Evolutionary conservation across 2,113 vertebrate genomes (phyloP), one percentile per base, ranked within the genome.

Genomic region (Engystomops pustulosus): DNA sequence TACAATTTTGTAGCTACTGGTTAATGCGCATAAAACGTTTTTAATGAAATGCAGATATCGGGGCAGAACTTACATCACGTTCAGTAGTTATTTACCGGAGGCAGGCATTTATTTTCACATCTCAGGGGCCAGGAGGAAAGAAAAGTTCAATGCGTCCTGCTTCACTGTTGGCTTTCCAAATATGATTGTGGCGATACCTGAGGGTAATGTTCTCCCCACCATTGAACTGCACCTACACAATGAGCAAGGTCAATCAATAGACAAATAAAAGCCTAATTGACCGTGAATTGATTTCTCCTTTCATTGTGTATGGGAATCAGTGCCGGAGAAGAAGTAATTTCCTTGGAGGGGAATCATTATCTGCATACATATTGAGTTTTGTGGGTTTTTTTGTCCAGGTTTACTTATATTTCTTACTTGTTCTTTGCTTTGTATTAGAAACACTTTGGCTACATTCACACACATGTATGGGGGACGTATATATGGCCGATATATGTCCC

Each of bases 241-340:
- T 55, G 82, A 77, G 25, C 72, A 77, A 78, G 82, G 82, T 68
- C 82, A 69, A 67, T 84, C 82, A 67, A 84, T 84, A 53, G 72
- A 36, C 72, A 84, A 84, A 84, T 78, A 84, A 84, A 84, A 77
- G 71, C 38, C 82, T 84, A 84, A 84, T 78, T 84, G 82, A 78
- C 58, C 45, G 53, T 44, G 60, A 78, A 84, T 84, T 77, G 82
- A 84, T 84, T 77, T 77, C 34, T 84, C 38, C 65, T 84, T 77
- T 68, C 60, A 53, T 77, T 84, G 72, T 84, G 47, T 62, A 78
- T 84, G 82, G 82, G 72, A 84, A 84, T 55, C 60, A 4, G 44
- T 7, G 30, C 23, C 23, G 32, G 10, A 84, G 65, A 77, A 84
- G 70, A 84, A 77, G 58, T 77, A 36, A 84, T 84, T 84, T 84